Evolutionary conservation across 2,797 vertebrate species (phyloP).

Genomic region (Bradypodion pumilum): DNA sequence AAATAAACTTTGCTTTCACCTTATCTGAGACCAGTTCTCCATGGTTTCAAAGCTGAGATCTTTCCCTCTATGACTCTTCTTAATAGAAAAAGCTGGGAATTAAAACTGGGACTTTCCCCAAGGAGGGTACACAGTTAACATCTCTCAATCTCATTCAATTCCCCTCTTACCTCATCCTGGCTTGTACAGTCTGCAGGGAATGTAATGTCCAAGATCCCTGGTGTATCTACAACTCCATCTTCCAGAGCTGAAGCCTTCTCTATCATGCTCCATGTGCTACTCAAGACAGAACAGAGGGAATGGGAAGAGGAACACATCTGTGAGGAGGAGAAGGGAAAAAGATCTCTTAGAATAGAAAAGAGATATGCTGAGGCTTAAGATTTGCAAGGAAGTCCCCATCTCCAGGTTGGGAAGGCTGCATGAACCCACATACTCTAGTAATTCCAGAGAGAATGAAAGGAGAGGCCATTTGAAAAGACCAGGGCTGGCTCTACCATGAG

Average conservation of each 20-base stretch:
- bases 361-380: not conserved
- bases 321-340: slow-evolving; percentile 25
- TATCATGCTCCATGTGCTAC: slow-evolving; percentile 78
- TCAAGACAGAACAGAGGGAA: slow-evolving; percentile 78
- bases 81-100: not conserved
- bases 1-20: too few species aligned
- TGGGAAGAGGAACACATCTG: slow-evolving; percentile 78
- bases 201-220: slow-evolving; percentile 5
- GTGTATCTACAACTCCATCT: slow-evolving; percentile 3
- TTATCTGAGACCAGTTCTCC: too few species aligned
- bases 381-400: not conserved
- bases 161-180: slow-evolving; percentile 67
- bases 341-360: not conserved
- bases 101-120: not conserved
- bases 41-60: too few species aligned
- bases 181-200: slow-evolving; percentile 50
- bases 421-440: not conserved
- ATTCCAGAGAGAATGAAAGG: not conserved
- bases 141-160: not conserved
- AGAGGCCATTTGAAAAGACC: not conserved
- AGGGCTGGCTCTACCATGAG: not conserved
- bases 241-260: slow-evolving; percentile 64
- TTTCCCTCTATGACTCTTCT: not conserved
- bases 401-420: not conserved
- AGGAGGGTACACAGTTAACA: not conserved